These are phyloP conservation scores for Cygnus atratus DNA, from an alignment of 2,113 vertebrate species.

Conservation along the genomic window DNA sequence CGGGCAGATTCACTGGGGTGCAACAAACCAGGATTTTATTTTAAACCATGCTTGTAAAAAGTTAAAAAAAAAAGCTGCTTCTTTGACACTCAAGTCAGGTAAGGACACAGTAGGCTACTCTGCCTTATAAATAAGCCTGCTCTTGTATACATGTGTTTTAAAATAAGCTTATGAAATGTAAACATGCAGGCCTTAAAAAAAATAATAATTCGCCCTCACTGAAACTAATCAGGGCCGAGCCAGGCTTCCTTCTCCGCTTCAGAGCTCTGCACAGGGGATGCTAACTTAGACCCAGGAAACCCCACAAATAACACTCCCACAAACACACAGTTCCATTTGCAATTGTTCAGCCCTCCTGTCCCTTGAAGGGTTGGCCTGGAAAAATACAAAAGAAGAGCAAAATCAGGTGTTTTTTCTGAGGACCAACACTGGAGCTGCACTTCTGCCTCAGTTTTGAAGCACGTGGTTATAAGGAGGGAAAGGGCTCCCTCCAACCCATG, in stretches of 20 bases:
- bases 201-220: background rate
- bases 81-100: constrained; percentile 62
- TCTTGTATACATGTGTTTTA: constrained; percentile 28
- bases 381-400: background rate
- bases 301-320: background rate
- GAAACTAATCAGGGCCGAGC: background rate
- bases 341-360: background rate
- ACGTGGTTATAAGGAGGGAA: background rate
- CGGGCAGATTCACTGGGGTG: background rate
- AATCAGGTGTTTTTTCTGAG: background rate
- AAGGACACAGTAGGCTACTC: constrained; percentile 28
- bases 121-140: constrained; percentile 32
- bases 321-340: background rate
- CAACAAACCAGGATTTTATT: constrained; percentile 46
- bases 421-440: background rate
- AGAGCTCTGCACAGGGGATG: background rate
- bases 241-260: background rate
- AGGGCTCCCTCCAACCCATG: background rate
- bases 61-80: constrained; percentile 19
- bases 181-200: constrained; percentile 11
- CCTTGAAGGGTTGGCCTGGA: background rate
- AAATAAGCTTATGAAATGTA: constrained; percentile 54
- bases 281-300: background rate
- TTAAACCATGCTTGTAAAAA: constrained; percentile 31
- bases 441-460: background rate